Evolutionary conservation across 2,888 invertebrate species (phyloP).

Genomic region (Melinaea marsaeus): DNA sequence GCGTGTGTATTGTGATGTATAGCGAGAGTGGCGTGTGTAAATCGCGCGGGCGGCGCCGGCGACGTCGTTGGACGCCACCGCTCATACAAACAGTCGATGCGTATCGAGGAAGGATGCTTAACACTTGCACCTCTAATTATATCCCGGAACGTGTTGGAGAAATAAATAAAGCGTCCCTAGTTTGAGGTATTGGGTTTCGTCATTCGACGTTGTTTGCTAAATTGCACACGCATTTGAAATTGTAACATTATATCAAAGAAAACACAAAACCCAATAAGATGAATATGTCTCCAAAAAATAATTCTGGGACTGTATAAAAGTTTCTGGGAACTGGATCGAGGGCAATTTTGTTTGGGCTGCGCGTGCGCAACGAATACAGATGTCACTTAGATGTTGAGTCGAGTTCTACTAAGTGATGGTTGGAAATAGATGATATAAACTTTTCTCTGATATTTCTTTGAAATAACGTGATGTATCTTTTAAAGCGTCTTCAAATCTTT

Average conservation of each 20-base stretch:
- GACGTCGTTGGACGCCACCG: slow-evolving; percentile 68
- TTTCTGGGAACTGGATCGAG: slow-evolving; percentile 67
- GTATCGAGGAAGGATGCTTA: slow-evolving; percentile 72
- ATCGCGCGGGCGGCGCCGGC: slow-evolving; percentile 72
- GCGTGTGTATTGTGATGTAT: slow-evolving; percentile 41
- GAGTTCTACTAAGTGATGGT: slow-evolving; percentile 46
- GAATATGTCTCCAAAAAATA: slow-evolving; percentile 59
- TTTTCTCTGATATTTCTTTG: slow-evolving; percentile 12
- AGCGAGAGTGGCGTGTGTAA: slow-evolving; percentile 44
- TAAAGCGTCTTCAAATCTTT: neutral
- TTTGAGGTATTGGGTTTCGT: slow-evolving; percentile 26
- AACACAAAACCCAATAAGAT: neutral
- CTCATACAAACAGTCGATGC: slow-evolving; percentile 64
- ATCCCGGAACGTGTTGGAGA: slow-evolving; percentile 59
- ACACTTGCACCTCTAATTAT: slow-evolving; percentile 74
- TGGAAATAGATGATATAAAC: slow-evolving; percentile 45
- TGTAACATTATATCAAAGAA: neutral
- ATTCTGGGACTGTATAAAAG: slow-evolving; percentile 63
- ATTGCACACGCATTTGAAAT: slow-evolving; percentile 3
- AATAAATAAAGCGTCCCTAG: slow-evolving; percentile 51
- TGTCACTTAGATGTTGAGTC: slow-evolving; percentile 59
- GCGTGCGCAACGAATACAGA: slow-evolving; percentile 52
- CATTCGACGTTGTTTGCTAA: slow-evolving; percentile 22
- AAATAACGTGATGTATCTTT: slow-evolving; percentile 5
- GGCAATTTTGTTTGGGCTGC: slow-evolving; percentile 67